Base-by-base conservation (phyloP, 1,140 invertebrate genomes). In the Drosophila rhopaloa region DNA sequence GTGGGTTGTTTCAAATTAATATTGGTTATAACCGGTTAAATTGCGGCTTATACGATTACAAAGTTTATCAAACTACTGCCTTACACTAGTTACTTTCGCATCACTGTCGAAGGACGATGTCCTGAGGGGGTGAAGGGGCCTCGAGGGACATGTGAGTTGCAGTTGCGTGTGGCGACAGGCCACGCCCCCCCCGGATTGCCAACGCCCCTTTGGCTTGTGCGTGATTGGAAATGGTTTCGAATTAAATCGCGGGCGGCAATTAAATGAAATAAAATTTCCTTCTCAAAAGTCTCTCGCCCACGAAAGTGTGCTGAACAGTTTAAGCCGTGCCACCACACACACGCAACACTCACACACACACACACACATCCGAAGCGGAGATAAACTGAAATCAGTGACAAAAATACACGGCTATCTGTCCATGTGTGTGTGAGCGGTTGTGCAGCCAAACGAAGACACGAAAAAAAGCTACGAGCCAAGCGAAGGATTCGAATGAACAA, bases 321-420 rank as follows among this genome's bases (percentile, higher is more conserved):
- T 76, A 76, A 76, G 65, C 38, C 57, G 54, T 32, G 29, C 29
- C 29, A 32, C 29, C 44, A 24, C n/a, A 32, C 6, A 14, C 24
- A 27, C n/a, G 41, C 38, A 57, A n/a, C 14, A n/a, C 16, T 38
- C n/a, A 14, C 14, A 14, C 24, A 27, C 27, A 40, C 43, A 27
- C 24, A 40, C 24, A 13, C 27, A 50, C 29, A 13, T n/a, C 19
- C 5, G 13, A 27, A 37, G 35, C 37, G 43, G 38, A 74, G 68
- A 76, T 76, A 76, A 76, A 76, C 72, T 76, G 61, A 76, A 76
- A 76, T 76, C 73, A 76, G 76, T 76, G 73, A 76, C 72, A 76
- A 76, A 76, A 76, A 72, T 67, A 76, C 73, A 66, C 37, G 38
- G 48, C 37, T 57, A 65, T 51, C 54, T 46, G 19, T 8, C 44